Base-by-base conservation (phyloP, 2,888 invertebrate species). In the Erannis defoliaria region DNA sequence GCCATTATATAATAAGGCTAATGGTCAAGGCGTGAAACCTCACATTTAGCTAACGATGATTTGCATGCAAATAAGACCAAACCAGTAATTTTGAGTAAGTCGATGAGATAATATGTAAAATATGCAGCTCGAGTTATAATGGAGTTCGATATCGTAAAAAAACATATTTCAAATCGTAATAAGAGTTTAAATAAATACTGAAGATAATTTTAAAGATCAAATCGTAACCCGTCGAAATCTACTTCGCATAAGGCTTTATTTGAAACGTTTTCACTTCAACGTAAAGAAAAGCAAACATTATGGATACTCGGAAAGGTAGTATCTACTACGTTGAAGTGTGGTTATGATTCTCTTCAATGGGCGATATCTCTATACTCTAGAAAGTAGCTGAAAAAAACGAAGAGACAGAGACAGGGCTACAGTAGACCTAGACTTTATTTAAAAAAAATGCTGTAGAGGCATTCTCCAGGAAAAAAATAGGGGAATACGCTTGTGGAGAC, bases 21-120 rank as follows among this genome's bases (percentile, higher is more conserved):
- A 62, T 62, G 62, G 50, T 42, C 16, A 53, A 62, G 62, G 62
- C 56, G 62, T 53, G 53, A 62, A 62, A 56, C 53, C 29, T 35
- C 35, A 49, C 56, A 57, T 62, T 61, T 33, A 50, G 49, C 23
- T 21, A 59, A 51, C 21, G 6, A 38, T 46, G 21, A 56, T 62
- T 62, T 53, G 35, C 62, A 56, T 46, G 45, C 51, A 53, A 62
- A 56, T 45, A 48, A 45, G 45, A 50, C 45, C 43, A 61, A 51
- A 49, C 49, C 16, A 54, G 59, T 42, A 59, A 49, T 43, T 35
- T 60, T 26, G 19, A 35, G 46, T 48, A 59, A 59, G 31, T 54
- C 12, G 54, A 29, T 58, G 51, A 46, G 43, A 58, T 45, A 51
- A 19, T 31, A 16, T 29, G 26, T 19, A 38, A 26, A 29, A 21